phyloP scores from a whole-genome alignment of 2,888 invertebrate species.

The Polydrusus pterygomalis region DNA sequence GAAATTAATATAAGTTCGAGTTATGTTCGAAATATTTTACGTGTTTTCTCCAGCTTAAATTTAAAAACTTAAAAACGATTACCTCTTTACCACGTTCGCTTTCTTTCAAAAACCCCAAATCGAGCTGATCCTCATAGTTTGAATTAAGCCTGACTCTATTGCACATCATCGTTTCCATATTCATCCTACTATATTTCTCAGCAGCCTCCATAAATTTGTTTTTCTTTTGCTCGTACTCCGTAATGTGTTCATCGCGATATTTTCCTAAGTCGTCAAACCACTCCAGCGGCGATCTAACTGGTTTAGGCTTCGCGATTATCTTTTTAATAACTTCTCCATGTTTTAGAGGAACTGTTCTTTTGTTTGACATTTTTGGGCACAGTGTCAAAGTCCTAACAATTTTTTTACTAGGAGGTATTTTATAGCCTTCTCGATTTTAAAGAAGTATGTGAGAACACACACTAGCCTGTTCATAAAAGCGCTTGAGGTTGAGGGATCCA shows the following conservation, averaged over 20 bases:
- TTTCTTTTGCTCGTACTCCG: conserved; percentile 62
- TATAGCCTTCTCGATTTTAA: too few species aligned
- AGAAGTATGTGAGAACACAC: too few species aligned
- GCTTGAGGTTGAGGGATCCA: too few species aligned
- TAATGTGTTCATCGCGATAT: conserved; percentile 64
- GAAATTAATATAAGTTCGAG: too few species aligned
- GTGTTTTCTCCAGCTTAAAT: too few species aligned
- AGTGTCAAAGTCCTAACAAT: background rate
- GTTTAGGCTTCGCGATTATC: conserved; percentile 59
- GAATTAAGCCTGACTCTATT: conserved; percentile 59
- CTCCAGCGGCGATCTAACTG: conserved; percentile 58
- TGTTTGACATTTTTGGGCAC: conserved; percentile 42
- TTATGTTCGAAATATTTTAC: too few species aligned
- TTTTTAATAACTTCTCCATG: conserved; percentile 62
- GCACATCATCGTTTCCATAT: conserved; percentile 60
- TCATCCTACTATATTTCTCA: conserved; percentile 61
- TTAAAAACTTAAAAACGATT: background rate
- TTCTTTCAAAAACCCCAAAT: conserved; percentile 60
- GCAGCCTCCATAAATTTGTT: conserved; percentile 60
- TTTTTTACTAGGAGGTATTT: background rate
- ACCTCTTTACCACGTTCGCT: conserved; percentile 44
- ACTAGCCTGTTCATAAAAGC: too few species aligned
- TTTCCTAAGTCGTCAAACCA: conserved; percentile 61
- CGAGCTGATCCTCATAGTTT: conserved; percentile 59
- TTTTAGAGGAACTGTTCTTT: conserved; percentile 44